These are phyloP conservation scores for Tetranychus truncatus DNA, from an alignment of 2,888 invertebrate species.

Conservation along the genomic window DNA sequence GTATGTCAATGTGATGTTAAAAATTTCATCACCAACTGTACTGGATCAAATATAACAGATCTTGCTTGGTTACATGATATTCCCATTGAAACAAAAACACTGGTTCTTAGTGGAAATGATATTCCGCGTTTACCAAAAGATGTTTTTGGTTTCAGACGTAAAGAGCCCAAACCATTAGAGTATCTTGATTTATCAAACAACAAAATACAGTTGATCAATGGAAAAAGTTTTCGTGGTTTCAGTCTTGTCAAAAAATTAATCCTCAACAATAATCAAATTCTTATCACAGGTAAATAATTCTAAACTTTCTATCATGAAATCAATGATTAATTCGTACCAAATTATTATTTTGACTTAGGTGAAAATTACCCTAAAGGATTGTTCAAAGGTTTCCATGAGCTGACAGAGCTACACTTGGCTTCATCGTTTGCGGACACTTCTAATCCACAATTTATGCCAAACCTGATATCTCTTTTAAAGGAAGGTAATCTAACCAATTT, in stretches of 20 bases:
- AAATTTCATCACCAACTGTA: constrained; percentile 49
- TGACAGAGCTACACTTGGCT: constrained; percentile 51
- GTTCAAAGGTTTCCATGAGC: constrained; percentile 40
- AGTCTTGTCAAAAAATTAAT: constrained; percentile 47
- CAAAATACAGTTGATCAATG: constrained; percentile 48
- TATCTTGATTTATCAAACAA: constrained; percentile 58
- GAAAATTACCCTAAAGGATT: constrained; percentile 35
- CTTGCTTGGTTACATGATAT: constrained; percentile 43
- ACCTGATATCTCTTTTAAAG: constrained; percentile 43
- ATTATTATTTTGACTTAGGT: constrained; percentile 25
- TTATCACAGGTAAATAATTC: constrained; percentile 37
- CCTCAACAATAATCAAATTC: constrained; percentile 51
- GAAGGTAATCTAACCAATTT: constrained; percentile 44
- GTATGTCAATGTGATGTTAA: neutral
- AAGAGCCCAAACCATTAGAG: constrained; percentile 39
- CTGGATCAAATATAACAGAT: constrained; percentile 43
- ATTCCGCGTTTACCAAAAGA: constrained; percentile 48
- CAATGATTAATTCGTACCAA: neutral
- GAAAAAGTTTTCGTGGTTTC: constrained; percentile 55
- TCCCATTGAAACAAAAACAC: constrained; percentile 45
- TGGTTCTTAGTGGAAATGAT: constrained; percentile 52
- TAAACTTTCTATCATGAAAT: neutral
- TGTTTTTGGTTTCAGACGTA: constrained; percentile 46
- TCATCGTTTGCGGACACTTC: constrained; percentile 44
- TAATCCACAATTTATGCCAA: constrained; percentile 23